A percentile compares a stretch with the other conserved stretches of the same genome.
phyloP scores from a whole-genome alignment of 1,140 invertebrate species.

The Lepidurus apus region DNA sequence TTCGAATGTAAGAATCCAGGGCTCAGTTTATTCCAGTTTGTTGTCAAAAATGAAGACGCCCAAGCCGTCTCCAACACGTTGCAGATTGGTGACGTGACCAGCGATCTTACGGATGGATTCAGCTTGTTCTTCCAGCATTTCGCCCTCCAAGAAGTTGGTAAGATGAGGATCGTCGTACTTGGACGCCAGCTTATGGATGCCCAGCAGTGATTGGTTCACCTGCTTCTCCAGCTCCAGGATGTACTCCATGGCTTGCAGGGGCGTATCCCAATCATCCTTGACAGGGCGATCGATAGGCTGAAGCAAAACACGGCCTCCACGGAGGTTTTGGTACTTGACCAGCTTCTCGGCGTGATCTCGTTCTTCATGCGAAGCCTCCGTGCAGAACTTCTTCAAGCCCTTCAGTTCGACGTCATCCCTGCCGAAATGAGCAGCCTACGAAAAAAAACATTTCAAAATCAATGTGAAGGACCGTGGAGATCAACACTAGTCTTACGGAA shows the following conservation, averaged over 20 bases:
- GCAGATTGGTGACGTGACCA: slow-evolving; percentile 54
- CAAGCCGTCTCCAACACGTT: slow-evolving; percentile 54
- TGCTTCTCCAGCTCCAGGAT: slow-evolving; percentile 68
- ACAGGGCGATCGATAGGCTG: slow-evolving; percentile 55
- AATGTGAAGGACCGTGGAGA: neutral
- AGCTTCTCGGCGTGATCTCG: slow-evolving; percentile 65
- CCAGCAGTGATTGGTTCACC: slow-evolving; percentile 59
- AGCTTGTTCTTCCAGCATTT: slow-evolving; percentile 57
- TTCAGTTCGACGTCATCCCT: slow-evolving; percentile 70
- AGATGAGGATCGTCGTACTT: slow-evolving; percentile 44
- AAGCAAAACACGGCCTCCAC: slow-evolving; percentile 64
- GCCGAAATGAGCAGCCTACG: slow-evolving; percentile 68
- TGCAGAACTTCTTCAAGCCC: slow-evolving; percentile 66
- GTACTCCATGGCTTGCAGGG: slow-evolving; percentile 61
- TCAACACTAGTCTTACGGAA: neutral
- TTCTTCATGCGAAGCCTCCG: slow-evolving; percentile 67
- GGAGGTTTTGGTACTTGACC: slow-evolving; percentile 73
- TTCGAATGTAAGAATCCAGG: neutral
- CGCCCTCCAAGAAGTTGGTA: slow-evolving; percentile 53
- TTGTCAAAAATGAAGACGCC: slow-evolving; percentile 60
- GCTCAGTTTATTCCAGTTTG: slow-evolving; percentile 40
- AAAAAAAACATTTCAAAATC: slow-evolving; percentile 35
- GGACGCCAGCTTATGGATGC: slow-evolving; percentile 48
- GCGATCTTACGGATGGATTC: slow-evolving; percentile 56
- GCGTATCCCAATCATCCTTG: slow-evolving; percentile 56